Percentiles rank a stretch among this genome's conserved stretches.
phyloP scores from a whole-genome alignment of 2,113 vertebrate genomes.

The Rousettus leschenaultii region DNA sequence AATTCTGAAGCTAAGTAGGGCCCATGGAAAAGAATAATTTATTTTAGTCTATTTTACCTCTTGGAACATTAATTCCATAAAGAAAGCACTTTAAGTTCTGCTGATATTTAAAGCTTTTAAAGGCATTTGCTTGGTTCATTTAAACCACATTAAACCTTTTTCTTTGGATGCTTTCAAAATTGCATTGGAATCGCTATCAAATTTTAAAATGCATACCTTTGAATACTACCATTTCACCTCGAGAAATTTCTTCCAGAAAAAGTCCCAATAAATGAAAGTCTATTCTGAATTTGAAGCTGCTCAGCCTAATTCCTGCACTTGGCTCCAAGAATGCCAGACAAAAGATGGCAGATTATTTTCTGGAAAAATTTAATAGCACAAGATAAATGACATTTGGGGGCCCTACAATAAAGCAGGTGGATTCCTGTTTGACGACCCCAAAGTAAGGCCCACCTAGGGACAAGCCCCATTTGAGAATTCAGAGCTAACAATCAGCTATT shows the following conservation, averaged over 20 bases:
- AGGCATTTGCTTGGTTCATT: conserved; percentile 40
- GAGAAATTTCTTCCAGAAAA: conserved; percentile 57
- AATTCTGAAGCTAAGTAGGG: conserved; percentile 30
- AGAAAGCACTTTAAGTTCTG: conserved; percentile 55
- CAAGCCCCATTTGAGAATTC: background rate
- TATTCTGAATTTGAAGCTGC: background rate
- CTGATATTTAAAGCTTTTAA: conserved; percentile 47
- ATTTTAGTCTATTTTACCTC: conserved; percentile 44
- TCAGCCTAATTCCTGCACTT: background rate
- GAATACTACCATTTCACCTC: background rate
- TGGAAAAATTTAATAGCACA: background rate
- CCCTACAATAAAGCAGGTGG: background rate
- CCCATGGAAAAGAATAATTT: conserved; percentile 27
- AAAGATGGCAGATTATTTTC: background rate
- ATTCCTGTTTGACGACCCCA: background rate
- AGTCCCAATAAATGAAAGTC: background rate
- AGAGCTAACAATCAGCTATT: background rate
- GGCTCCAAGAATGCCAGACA: background rate
- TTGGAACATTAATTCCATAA: conserved; percentile 50
- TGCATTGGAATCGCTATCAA: conserved; percentile 25
- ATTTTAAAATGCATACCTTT: conserved; percentile 30
- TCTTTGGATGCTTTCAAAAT: conserved; percentile 43
- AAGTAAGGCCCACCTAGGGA: background rate
- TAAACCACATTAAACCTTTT: conserved; percentile 34
- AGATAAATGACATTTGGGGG: background rate